These are phyloP conservation scores for Aspidapion aeneum DNA, from an alignment of 2,888 invertebrate species.

Conservation along the genomic window DNA sequence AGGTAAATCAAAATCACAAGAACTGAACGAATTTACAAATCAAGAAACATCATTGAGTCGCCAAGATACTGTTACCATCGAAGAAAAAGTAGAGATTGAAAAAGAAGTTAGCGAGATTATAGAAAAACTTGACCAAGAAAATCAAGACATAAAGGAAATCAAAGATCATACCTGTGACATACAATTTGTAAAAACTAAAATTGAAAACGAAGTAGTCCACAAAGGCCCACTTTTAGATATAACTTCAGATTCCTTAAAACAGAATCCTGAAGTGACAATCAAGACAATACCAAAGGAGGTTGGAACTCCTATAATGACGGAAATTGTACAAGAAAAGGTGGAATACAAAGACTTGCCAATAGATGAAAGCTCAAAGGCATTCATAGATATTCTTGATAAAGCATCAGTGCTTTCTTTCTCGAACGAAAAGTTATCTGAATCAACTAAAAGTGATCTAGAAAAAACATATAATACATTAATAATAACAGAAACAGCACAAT, in stretches of 20 bases:
- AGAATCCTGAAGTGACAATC: conserved; percentile 2
- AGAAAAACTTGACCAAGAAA: background rate
- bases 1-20: background rate
- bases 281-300: background rate
- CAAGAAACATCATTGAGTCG: conserved; percentile 1
- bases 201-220: background rate
- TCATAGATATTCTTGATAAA: conserved; percentile 43
- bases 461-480: background rate
- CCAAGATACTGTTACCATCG: background rate
- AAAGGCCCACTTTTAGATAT: background rate
- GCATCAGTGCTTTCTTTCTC: conserved; percentile 27
- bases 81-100: background rate
- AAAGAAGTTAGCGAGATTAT: background rate
- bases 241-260: background rate
- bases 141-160: background rate
- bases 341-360: conserved; percentile 29
- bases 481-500: conserved; percentile 1
- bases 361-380: conserved; percentile 37
- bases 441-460: background rate
- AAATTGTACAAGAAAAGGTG: conserved; percentile 7
- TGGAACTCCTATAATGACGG: background rate
- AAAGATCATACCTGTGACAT: background rate
- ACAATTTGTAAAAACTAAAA: background rate
- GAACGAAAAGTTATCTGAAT: conserved; percentile 22
- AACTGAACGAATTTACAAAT: background rate